phyloP scores from a whole-genome alignment of 2,113 vertebrate genomes.

The Diphyllodes magnificus region DNA sequence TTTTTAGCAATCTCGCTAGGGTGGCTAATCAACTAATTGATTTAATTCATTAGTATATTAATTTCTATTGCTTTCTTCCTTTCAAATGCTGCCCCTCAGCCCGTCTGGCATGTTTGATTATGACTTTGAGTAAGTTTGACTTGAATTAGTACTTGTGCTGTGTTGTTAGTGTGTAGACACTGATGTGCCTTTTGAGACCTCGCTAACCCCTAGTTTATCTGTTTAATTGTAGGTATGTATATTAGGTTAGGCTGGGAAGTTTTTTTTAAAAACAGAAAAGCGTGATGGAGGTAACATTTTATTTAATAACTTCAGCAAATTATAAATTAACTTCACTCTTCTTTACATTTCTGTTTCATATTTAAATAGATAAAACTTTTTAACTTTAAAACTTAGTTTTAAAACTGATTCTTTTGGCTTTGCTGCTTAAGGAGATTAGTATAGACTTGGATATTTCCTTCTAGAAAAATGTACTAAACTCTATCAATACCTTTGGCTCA shows the following conservation, averaged over 20 bases:
- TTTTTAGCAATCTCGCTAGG: constrained; percentile 67
- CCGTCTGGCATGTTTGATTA: constrained; percentile 99
- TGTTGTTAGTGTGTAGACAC: constrained; percentile 76
- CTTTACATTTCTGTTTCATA: constrained; percentile 66
- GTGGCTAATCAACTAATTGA: constrained; percentile 79
- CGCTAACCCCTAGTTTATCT: constrained; percentile 81
- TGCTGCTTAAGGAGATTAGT: constrained; percentile 70
- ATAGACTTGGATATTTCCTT: constrained; percentile 59
- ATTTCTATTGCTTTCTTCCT: constrained; percentile 95
- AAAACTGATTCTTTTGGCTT: constrained; percentile 70
- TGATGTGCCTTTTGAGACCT: constrained; percentile 70
- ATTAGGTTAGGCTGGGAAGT: constrained; percentile 83
- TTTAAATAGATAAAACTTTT: constrained; percentile 63
- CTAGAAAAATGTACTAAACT: constrained; percentile 48
- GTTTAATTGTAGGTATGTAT: constrained; percentile 84
- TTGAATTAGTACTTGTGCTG: constrained; percentile 86
- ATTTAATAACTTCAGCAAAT: constrained; percentile 79
- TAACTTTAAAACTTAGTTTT: constrained; percentile 52
- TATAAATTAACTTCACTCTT: constrained; percentile 71
- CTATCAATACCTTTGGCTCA: not conserved
- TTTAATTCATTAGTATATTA: constrained; percentile 83
- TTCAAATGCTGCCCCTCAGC: constrained; percentile 90
- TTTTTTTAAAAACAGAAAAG: constrained; percentile 82
- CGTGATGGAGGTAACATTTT: constrained; percentile 80
- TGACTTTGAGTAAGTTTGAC: constrained; percentile 99